Base-by-base conservation (phyloP, 2,113 vertebrate species). In the Mionectes macconnelli region DNA sequence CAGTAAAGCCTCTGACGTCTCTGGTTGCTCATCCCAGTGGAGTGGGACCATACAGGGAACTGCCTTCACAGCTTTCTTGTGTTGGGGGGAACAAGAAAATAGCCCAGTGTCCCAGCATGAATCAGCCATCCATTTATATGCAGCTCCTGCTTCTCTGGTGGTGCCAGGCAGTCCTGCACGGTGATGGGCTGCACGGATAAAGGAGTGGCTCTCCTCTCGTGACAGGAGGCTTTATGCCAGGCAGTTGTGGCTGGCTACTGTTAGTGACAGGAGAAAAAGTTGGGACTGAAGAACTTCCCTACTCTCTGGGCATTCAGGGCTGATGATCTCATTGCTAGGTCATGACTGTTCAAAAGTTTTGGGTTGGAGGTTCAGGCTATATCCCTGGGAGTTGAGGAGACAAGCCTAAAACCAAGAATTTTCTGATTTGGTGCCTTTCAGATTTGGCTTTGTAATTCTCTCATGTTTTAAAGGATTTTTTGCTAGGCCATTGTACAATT, bases 61-160 rank as follows among this genome's bases (percentile, higher is more conserved):
- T 45, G 84, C 27, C 44, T 62, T 93, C 77, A 62, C 31, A 80
- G 72, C 62, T 85, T 20, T 64, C 57, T 91, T 89, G 66, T 89
- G 67, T 67, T 63, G 90, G 25, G 5, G 42, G 56, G 18, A 6
- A 69, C 56, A 57, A 92, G 89, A 96, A 92, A 95, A 93, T 20
- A 90, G 89, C 70, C 35, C 89, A 97, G 89, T 97, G 94, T 96
- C 91, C 64, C 89, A 78, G 80, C 39, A 49, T 95, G 96, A 96
- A 86, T 95, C 68, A 95, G 39, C 35, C 44, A 77, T 86, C 90
- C 90, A 78, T 83, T 74, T 68, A 49, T 28, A 12, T 13, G 37
- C 40, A 87, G 81, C 68, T 62, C 30, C 68, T 74, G 49, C 91
- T 89, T 77, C 92, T 55, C 64, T 94, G 55, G 83, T 72, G 59